Conservation (phyloP, 2,113 vertebrate genomes). For the Setophaga petechia region DNA sequence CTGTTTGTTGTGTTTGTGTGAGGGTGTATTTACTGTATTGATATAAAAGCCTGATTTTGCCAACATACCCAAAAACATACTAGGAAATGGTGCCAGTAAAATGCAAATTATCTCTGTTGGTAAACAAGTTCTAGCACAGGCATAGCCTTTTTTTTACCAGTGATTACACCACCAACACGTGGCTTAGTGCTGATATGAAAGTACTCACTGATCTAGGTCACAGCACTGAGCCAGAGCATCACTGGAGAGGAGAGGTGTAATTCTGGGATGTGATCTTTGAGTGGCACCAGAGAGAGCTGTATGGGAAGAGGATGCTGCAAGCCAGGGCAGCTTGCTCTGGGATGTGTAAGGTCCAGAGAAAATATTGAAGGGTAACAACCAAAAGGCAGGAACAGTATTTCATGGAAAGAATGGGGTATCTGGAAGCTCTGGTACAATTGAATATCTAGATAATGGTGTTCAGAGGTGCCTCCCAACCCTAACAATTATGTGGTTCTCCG, state of each 20-base stretch:
- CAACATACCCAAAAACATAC: background rate
- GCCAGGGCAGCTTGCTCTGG: background rate
- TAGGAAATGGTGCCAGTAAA: background rate
- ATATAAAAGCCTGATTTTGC: background rate
- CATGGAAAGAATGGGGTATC: background rate
- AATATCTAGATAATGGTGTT: background rate
- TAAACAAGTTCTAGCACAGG: background rate
- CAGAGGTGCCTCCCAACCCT: background rate
- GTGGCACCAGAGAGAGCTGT: constrained; percentile 50
- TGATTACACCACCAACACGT: background rate
- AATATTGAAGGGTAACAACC: background rate
- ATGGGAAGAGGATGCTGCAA: background rate
- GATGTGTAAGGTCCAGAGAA: background rate
- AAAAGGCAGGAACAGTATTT: background rate
- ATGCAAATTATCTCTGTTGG: background rate
- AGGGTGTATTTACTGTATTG: background rate
- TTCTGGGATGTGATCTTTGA: constrained; percentile 22
- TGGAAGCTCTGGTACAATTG: background rate
- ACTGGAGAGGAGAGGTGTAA: background rate
- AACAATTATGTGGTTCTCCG: background rate
- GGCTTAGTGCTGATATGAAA: background rate
- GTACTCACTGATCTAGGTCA: background rate
- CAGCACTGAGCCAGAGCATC: background rate
- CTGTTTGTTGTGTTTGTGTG: background rate
- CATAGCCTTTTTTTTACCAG: background rate